Conservation (phyloP, 2,888 invertebrate genomes). For the Priocnemis perturbator region DNA sequence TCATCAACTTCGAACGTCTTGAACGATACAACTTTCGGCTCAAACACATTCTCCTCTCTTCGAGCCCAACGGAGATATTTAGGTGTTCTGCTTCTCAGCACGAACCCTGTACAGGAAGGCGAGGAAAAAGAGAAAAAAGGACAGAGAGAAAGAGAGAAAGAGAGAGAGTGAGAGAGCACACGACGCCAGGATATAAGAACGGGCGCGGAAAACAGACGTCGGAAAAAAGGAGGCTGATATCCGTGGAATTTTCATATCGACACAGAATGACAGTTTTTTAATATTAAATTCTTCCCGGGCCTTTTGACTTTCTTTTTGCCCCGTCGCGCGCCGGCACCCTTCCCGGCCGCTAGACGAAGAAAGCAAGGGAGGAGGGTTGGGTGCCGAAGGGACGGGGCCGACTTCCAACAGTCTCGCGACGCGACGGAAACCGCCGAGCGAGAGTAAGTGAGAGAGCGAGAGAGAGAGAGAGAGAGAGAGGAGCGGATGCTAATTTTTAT, state of each 20-base stretch:
- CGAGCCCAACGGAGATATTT: too few species aligned
- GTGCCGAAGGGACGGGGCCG: constrained; percentile 17
- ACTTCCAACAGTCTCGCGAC: too few species aligned
- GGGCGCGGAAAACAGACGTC: constrained; percentile 49
- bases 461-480: too few species aligned
- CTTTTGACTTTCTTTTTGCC: constrained; percentile 57
- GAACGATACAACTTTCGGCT: too few species aligned
- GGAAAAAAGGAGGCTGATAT: constrained; percentile 63
- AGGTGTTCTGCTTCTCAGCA: too few species aligned
- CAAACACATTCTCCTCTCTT: too few species aligned
- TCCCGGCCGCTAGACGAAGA: constrained; percentile 23
- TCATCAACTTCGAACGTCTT: too few species aligned
- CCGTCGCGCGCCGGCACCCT: constrained; percentile 25
- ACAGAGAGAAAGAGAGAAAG: constrained; percentile 13
- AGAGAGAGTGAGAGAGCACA: constrained; percentile 47
- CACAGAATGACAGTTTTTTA: constrained; percentile 73
- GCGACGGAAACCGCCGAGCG: background rate
- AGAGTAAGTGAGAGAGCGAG: too few species aligned
- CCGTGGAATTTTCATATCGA: constrained; percentile 75
- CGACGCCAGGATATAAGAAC: constrained; percentile 35
- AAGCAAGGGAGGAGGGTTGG: constrained; percentile 13
- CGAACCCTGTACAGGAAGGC: too few species aligned
- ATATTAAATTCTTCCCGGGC: constrained; percentile 72
- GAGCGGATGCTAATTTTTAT: constrained; percentile 51
- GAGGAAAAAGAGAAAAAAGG: too few species aligned